Evolutionary conservation across 2,888 invertebrate genomes (phyloP).

Genomic region (Drosophila mercatorum): DNA sequence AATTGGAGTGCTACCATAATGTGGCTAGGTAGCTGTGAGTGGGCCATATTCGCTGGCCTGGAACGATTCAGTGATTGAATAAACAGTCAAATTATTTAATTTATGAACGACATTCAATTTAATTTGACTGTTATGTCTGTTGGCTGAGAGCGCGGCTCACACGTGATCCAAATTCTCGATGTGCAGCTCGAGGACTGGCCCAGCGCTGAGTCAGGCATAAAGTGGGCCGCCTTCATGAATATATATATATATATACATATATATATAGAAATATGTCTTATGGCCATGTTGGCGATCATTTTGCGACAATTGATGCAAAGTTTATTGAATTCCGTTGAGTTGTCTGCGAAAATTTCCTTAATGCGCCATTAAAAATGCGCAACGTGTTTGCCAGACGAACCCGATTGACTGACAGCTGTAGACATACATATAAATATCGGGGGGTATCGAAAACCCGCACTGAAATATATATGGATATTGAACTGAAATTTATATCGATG

Average conservation of each 20-base stretch:
- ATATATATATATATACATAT: neutral
- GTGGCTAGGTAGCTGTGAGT: neutral
- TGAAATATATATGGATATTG: conserved; percentile 20
- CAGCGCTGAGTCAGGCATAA: too few relatives aligned
- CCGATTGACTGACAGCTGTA: conserved; percentile 49
- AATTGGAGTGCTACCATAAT: neutral
- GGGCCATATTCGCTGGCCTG: neutral
- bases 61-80: conserved; percentile 10
- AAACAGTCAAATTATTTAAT: conserved; percentile 49
- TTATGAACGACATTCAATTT: conserved; percentile 72
- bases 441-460: neutral
- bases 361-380: conserved; percentile 80
- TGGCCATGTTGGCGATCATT: conserved; percentile 50
- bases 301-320: conserved; percentile 57
- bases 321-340: conserved; percentile 79
- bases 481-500: conserved; percentile 32
- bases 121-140: conserved; percentile 77
- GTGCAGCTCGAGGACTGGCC: conserved; percentile 7
- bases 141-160: conserved; percentile 51
- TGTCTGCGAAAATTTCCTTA: conserved; percentile 78
- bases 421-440: conserved; percentile 18
- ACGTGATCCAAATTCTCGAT: conserved; percentile 71
- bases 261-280: conserved; percentile 11
- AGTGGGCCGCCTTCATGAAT: conserved; percentile 23
- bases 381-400: conserved; percentile 57